phyloP scores from a whole-genome alignment of 1,140 invertebrate species.

The Drosophila jambulina region DNA sequence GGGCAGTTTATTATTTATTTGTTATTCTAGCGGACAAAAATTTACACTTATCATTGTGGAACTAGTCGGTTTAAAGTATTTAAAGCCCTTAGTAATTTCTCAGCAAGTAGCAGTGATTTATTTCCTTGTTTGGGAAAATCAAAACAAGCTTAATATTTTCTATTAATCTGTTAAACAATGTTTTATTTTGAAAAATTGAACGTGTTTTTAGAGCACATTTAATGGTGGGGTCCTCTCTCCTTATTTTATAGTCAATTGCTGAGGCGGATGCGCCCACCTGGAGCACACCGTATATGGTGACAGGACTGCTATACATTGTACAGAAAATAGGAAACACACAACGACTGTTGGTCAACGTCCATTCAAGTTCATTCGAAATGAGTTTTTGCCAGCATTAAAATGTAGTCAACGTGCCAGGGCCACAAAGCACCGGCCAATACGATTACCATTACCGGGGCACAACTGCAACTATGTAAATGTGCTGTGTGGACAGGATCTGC shows the following conservation, averaged over 20 bases:
- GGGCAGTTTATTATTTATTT: too few relatives aligned
- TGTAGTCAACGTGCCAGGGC: slow-evolving; percentile 19
- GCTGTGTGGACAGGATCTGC: slow-evolving; percentile 7
- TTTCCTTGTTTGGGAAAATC: background rate
- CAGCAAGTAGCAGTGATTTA: too few relatives aligned
- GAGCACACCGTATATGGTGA: background rate
- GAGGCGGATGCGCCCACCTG: slow-evolving; percentile 1
- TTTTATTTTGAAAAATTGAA: background rate
- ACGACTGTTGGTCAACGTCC: slow-evolving; percentile 17
- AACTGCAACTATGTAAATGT: slow-evolving; percentile 17
- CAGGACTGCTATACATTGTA: slow-evolving; percentile 6
- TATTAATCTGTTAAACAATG: background rate
- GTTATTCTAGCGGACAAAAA: too few relatives aligned
- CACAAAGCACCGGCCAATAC: slow-evolving; percentile 23
- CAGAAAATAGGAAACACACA: slow-evolving; percentile 11
- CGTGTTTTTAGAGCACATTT: background rate
- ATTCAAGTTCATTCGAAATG: slow-evolving; percentile 17
- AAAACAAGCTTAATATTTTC: background rate
- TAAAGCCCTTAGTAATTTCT: too few relatives aligned
- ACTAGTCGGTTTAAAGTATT: background rate
- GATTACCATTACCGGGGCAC: slow-evolving; percentile 11
- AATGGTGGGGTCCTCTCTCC: background rate
- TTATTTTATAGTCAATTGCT: too few relatives aligned
- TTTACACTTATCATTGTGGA: too few relatives aligned
- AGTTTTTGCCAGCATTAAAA: slow-evolving; percentile 38